phyloP scores from a whole-genome alignment of 2,888 invertebrate species.

The Phalangium opilio region DNA sequence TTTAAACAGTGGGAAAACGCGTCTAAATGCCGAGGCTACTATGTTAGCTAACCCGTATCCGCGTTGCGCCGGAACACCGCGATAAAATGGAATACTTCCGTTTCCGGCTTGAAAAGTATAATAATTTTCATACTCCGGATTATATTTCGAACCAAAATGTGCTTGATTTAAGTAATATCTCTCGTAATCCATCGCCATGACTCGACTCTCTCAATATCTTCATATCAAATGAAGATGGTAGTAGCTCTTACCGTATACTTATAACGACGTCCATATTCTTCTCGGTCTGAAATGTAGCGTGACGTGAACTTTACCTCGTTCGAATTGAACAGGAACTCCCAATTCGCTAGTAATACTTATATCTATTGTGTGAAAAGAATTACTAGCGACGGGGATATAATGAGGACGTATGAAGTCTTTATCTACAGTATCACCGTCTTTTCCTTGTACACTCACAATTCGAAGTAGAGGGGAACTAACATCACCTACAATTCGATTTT shows the following conservation, averaged over 20 bases:
- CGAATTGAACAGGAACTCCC: constrained; percentile 4
- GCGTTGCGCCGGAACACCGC: constrained; percentile 4
- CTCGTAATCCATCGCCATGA: no score
- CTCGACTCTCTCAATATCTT: background rate
- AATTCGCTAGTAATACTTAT: constrained; percentile 4
- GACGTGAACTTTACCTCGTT: constrained; percentile 4
- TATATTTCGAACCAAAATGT: no score
- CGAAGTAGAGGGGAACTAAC: constrained; percentile 20
- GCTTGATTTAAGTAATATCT: no score
- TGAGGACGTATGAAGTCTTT: constrained; percentile 4
- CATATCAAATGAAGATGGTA: no score
- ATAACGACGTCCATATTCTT: background rate
- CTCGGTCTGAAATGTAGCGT: constrained; percentile 5
- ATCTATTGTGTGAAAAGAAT: constrained; percentile 6
- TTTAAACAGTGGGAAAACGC: constrained; percentile 6
- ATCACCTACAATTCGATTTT: constrained; percentile 21
- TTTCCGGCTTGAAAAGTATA: constrained; percentile 5
- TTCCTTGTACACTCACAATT: constrained; percentile 18
- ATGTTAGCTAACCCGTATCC: constrained; percentile 8
- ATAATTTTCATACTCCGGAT: constrained; percentile 3
- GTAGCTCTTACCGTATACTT: no score
- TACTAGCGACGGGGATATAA: constrained; percentile 2
- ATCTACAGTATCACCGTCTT: constrained; percentile 1
- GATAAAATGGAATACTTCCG: constrained; percentile 5
- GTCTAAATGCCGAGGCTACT: constrained; percentile 6